Evolutionary conservation across 2,113 vertebrate species (phyloP), one percentile per base, ranked within the genome.

Genomic region (Scopus umbretta): DNA sequence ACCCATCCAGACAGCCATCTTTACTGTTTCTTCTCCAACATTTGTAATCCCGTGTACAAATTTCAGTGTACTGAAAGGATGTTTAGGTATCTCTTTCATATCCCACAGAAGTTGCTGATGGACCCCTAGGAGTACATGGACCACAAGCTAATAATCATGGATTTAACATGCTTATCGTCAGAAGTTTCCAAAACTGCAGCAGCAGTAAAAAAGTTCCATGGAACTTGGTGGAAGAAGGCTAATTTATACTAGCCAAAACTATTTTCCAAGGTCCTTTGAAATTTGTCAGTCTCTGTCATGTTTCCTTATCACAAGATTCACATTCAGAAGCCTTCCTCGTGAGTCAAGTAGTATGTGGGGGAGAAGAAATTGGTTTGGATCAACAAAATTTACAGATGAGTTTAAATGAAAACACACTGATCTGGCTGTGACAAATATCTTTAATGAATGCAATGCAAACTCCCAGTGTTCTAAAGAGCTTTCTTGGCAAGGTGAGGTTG

Each of bases 401-500:
- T 70, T 71, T 86, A 90, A 90, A 66, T 23, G 47, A 45, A 96
- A 94, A 90, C 86, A 86, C 12, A 15, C 78, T 45, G 45, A 63
- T 67, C 67, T 7, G 0, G 45, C 65, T 71, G 62, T 67, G 92
- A 89, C 90, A 86, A 96, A 92, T 87, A 88, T 73, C 93, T 94
- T 81, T 78, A 94, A 84, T 80, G 74, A 96, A 62, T 36, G 72
- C 84, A 86, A 15, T 3, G 7, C 80, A 56, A 63, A 73, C 68
- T 91, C 56, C 47, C 68, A 36, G 6, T 58, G 53, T 78, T 92
- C 88, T 76, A 92, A 93, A 96, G 67, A 96, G 96, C 85, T 93
- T 96, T 96, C 93, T 94, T 96, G 96, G 96, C 96, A 96, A 85
- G 66, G 84, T 63, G n/a, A 63, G 40, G 52, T n/a, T 80, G 71